phyloP scores from a whole-genome alignment of 2,888 invertebrate species.

The Trichogramma evanescens region DNA sequence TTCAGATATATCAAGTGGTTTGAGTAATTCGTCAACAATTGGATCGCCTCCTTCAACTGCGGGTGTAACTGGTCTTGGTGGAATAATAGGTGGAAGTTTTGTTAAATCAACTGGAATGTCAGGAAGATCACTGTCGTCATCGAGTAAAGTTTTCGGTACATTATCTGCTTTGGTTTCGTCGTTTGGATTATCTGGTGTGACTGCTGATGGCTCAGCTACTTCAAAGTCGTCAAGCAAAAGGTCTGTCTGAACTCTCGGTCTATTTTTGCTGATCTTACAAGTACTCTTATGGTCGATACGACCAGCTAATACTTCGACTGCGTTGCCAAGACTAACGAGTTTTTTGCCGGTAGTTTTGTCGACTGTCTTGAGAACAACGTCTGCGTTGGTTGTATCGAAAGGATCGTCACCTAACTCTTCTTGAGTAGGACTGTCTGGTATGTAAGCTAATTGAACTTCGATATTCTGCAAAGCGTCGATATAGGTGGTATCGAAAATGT shows the following conservation, averaged over 20 bases:
- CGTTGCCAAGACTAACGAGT: conserved; percentile 74
- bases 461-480: conserved; percentile 80
- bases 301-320: conserved; percentile 81
- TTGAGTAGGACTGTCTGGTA: conserved; percentile 77
- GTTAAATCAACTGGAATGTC: conserved; percentile 65
- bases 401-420: conserved; percentile 71
- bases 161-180: conserved; percentile 28
- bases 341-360: conserved; percentile 65
- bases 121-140: conserved; percentile 65
- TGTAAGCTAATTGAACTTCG: conserved; percentile 76
- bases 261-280: conserved; percentile 37
- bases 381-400: conserved; percentile 83
- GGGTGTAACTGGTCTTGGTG: conserved; percentile 34
- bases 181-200: neutral
- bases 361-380: conserved; percentile 71
- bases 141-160: conserved; percentile 60
- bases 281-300: conserved; percentile 66
- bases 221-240: conserved; percentile 59
- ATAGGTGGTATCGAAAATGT: conserved; percentile 83
- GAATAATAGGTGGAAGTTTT: conserved; percentile 36
- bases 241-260: conserved; percentile 45
- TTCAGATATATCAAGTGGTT: conserved; percentile 46
- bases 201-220: conserved; percentile 33
- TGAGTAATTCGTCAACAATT: conserved; percentile 10
- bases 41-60: conserved; percentile 17